Evolutionary conservation across 2,113 vertebrate genomes (phyloP), one percentile per base, ranked within the genome.

Genomic region (Rissa tridactyla): DNA sequence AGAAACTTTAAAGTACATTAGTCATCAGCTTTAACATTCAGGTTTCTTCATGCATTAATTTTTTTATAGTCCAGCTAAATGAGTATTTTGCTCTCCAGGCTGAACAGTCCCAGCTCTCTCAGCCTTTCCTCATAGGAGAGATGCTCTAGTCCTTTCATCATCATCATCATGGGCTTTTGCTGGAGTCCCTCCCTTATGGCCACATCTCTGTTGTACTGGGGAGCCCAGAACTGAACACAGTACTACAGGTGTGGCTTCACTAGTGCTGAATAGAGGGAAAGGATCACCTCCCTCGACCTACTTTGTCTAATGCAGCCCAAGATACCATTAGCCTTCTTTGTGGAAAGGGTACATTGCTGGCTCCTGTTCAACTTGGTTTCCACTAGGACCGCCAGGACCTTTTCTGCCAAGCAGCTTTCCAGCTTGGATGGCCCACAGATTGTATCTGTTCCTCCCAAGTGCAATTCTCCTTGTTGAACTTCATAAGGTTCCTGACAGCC

Each of bases 81-180:
- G 1, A 70, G 19, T 7, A 10, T 70, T 60, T 7, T 61, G 3
- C 19, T 60, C 6, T 91, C 20, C 15, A 40, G 10, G 3, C 10
- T 51, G 18, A 72, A 36, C 15, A 58, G 18, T 26, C n/a, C 18
- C 25, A 55, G 17, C 3, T 72, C 4, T 44, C 32, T 90, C 21
- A 49, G 25, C 19, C 6, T 72, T 92, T 54, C 52, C 23, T 83
- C 21, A 20, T 11, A 51, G 21, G 13, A 77, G 11, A 81, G 22
- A 25, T 27, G 8, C 9, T 81, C 10, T 26, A 36, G 18, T 20
- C 14, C 13, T 9, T 80, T 92, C 32, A 14, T 49, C 10, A 19
- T 10, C 10, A 19, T 10, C 21, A 49, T 79, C 0, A 0, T 46
- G 18, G 6, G 10, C 12, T 19, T 92, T 92, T 47, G 8, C 12